A percentile compares a stretch with the other conserved stretches of the same genome.
Conservation (phyloP, 2,113 vertebrate species). For the Scophthalmus maximus region DNA sequence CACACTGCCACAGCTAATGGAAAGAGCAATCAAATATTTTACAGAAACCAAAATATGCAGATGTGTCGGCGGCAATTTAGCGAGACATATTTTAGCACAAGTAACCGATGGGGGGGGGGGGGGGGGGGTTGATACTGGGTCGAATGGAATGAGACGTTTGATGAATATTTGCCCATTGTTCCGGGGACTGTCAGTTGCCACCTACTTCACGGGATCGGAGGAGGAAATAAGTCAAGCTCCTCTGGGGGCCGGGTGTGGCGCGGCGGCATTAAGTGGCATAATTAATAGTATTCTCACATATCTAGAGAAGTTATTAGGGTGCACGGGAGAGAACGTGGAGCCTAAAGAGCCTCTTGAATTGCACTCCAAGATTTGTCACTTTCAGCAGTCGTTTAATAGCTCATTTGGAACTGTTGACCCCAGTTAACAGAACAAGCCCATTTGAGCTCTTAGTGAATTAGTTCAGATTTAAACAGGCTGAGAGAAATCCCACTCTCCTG, state of each 20-base stretch:
- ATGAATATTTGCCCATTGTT: slow-evolving; percentile 75
- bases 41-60: slow-evolving; percentile 75
- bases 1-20: slow-evolving; percentile 69
- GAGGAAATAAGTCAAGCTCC: slow-evolving; percentile 56
- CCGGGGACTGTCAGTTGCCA: slow-evolving; percentile 58
- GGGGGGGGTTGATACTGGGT: slow-evolving; percentile 17
- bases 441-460: slow-evolving; percentile 73
- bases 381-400: slow-evolving; percentile 77
- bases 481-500: slow-evolving; percentile 46
- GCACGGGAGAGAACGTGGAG: slow-evolving; percentile 62
- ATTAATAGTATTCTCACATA: slow-evolving; percentile 81
- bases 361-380: slow-evolving; percentile 76
- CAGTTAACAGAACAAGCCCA: slow-evolving; percentile 77
- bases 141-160: slow-evolving; percentile 71
- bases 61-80: slow-evolving; percentile 72
- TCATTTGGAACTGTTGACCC: slow-evolving; percentile 81
- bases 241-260: slow-evolving; percentile 64
- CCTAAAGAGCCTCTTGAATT: slow-evolving; percentile 79
- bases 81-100: slow-evolving; percentile 63
- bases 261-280: slow-evolving; percentile 69
- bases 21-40: slow-evolving; percentile 72
- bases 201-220: slow-evolving; percentile 46
- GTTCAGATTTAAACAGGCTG: slow-evolving; percentile 60
- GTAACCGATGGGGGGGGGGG: not conserved
- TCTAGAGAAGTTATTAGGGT: slow-evolving; percentile 75